Evolutionary conservation across 2,113 vertebrate genomes (phyloP), one percentile per base, ranked within the genome.

Genomic region (Carassius gibelio): DNA sequence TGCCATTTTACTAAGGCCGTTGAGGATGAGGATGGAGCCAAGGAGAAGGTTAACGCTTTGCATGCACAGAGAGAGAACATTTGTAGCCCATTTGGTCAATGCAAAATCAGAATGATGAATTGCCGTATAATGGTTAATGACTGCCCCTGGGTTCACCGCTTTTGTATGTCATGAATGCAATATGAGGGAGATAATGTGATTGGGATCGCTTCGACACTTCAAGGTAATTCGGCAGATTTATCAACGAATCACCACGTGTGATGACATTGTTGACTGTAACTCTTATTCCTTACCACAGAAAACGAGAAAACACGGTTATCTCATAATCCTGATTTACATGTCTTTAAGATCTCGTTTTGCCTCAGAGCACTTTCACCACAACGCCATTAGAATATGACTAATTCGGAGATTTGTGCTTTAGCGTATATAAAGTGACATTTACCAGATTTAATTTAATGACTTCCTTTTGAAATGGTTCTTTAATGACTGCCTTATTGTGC

Each of bases 91-190:
- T 79, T 38, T 57, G 55, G 82, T 38, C 77, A 68, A 74, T 76
- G 23, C 68, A 71, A 75, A 61, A 82, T 69, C 45, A n/a, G 36
- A 19, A 7, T 77, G 48, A 83, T 83, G 64, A 83, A 83, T 85
- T 66, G 72, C 6, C 71, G 50, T 71, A 50, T 78, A 75, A 59
- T 34, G 19, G 26, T 50, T 84, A 72, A 82, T 87, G 84, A 84
- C 55, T 66, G 81, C 62, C 55, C 26, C 34, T 59, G 68, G 84
- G 86, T 81, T 80, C 84, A 82, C 38, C 15, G 55, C 69, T 81
- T 57, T 79, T 76, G 59, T 74, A 66, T 84, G 71, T 83, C 55
- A 84, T 86, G 75, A 84, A 89, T 81, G 75, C 71, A 71, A 74
- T 75, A 83, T 87, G 75, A 79, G 68, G 26, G 30, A 84, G 69